phyloP scores from a whole-genome alignment of 2,888 invertebrate species.

The Phaonia tiefii region DNA sequence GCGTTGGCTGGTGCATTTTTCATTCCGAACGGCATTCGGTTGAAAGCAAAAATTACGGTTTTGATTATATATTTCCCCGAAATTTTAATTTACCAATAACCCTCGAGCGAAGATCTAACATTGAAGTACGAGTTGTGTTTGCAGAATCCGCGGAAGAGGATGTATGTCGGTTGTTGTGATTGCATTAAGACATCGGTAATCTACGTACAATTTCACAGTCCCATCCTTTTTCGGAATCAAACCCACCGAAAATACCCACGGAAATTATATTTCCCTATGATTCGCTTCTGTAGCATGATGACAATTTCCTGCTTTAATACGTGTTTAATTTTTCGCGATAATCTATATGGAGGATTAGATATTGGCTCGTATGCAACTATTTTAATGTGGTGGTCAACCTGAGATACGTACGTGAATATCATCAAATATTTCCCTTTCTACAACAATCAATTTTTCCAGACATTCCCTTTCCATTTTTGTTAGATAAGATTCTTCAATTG shows the following conservation, averaged over 20 bases:
- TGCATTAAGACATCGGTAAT: conserved; percentile 68
- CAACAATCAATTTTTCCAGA: neutral
- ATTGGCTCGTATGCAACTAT: conserved; percentile 69
- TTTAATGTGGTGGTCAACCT: conserved; percentile 35
- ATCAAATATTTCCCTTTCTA: conserved; percentile 24
- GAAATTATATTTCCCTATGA: conserved; percentile 66
- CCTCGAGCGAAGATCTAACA: conserved; percentile 74
- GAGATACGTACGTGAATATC: conserved; percentile 19
- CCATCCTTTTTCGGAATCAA: conserved; percentile 16
- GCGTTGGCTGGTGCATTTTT: conserved; percentile 72
- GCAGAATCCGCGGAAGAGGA: conserved; percentile 76
- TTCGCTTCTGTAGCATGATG: conserved; percentile 23
- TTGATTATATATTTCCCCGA: conserved; percentile 72
- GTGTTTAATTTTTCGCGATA: conserved; percentile 68
- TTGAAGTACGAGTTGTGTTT: conserved; percentile 71
- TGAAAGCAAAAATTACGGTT: conserved; percentile 72
- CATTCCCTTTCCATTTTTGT: neutral
- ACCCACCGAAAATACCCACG: conserved; percentile 11
- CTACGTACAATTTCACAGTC: conserved; percentile 62
- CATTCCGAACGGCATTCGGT: conserved; percentile 74
- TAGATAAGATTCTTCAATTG: conserved; percentile 12
- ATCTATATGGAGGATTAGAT: conserved; percentile 73
- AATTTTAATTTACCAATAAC: conserved; percentile 75
- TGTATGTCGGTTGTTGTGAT: conserved; percentile 70
- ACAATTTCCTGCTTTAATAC: conserved; percentile 20